Evolutionary conservation across 2,888 invertebrate genomes (phyloP), one percentile per base, ranked within the genome.

Genomic region (Chrysolina haemoptera): DNA sequence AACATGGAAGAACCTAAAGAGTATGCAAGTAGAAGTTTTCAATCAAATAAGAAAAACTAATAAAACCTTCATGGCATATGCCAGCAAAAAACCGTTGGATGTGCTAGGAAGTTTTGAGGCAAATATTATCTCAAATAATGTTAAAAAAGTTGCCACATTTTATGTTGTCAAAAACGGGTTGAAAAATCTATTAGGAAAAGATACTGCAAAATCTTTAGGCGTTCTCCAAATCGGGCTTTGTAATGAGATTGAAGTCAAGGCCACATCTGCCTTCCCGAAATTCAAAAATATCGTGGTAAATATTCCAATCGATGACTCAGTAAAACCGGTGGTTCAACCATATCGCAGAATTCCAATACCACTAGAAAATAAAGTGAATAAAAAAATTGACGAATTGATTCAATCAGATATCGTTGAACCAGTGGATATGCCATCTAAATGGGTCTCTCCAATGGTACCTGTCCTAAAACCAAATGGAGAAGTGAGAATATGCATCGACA

Each of bases 371-470:
- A 6, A 12, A n/a, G 18, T n/a, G 8, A n/a, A 50, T 43, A 4
- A 9, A 5, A 50, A 50, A 50, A 1, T 16, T 1, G 8, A 50
- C 1, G 48, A 50, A 50, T 18, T 50, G 8, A 1, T 50, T 9
- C 1, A 50, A n/a, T 2, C 1, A 5, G 48, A 16, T 50, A 50
- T 50, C 3, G 6, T 50, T 50, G 83, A 83, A 71, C 70, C 70
- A 67, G 81, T 82, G 4, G 71, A 77, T 53, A 81, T 75, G 20
- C 79, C 82, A 11, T 77, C 79, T 9, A 73, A 72, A 48, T 83
- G 81, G 82, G 74, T 82, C 5, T 83, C 81, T 22, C 81, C 82
- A 1, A 74, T 85, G 5, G 84, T 84, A 10, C 80, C 80, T 8
- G 79, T 83, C 11, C n/a, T 80, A 2, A 82, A 83, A 67, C 73